Percentiles rank a stretch among this genome's conserved stretches.
phyloP scores from a whole-genome alignment of 2,888 invertebrate genomes.

The Steinernema scapterisci region DNA sequence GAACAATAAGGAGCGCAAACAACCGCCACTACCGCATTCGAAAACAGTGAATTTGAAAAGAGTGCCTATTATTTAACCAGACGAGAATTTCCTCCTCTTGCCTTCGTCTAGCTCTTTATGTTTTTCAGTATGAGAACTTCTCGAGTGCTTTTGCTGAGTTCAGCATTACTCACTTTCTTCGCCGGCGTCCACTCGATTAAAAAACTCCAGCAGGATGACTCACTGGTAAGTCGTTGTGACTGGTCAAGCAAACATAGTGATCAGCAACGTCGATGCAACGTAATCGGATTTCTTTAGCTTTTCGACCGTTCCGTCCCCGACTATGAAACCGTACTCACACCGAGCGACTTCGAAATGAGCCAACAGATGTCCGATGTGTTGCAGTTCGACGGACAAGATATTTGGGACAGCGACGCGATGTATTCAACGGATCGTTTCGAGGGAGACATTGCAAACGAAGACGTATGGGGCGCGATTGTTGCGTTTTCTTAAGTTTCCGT shows the following conservation, averaged over 20 bases:
- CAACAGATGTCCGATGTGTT: constrained; percentile 48
- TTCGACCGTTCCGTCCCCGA: constrained; percentile 52
- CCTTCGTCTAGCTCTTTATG: neutral
- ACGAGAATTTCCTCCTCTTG: neutral
- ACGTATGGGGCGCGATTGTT: neutral
- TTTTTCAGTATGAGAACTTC: constrained; percentile 11
- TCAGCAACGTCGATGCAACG: neutral
- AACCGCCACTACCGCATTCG: constrained; percentile 7
- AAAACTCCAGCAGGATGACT: neutral
- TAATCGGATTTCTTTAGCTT: constrained; percentile 38
- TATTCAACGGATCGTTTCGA: constrained; percentile 63
- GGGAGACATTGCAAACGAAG: constrained; percentile 67
- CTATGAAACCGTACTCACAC: constrained; percentile 64
- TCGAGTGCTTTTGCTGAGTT: constrained; percentile 4
- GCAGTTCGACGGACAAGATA: constrained; percentile 45
- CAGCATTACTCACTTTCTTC: neutral
- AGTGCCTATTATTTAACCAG: neutral
- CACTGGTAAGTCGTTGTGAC: constrained; percentile 20
- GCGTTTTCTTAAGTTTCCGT: constrained; percentile 32
- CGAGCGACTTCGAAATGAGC: constrained; percentile 60
- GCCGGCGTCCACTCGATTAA: neutral
- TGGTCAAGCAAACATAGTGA: neutral
- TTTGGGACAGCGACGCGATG: constrained; percentile 66
- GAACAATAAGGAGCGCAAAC: constrained; percentile 28
- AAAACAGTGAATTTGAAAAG: neutral